Evolutionary conservation across 2,113 vertebrate species (phyloP), one percentile per base, ranked within the genome.

Genomic region (Miniopterus natalensis): DNA sequence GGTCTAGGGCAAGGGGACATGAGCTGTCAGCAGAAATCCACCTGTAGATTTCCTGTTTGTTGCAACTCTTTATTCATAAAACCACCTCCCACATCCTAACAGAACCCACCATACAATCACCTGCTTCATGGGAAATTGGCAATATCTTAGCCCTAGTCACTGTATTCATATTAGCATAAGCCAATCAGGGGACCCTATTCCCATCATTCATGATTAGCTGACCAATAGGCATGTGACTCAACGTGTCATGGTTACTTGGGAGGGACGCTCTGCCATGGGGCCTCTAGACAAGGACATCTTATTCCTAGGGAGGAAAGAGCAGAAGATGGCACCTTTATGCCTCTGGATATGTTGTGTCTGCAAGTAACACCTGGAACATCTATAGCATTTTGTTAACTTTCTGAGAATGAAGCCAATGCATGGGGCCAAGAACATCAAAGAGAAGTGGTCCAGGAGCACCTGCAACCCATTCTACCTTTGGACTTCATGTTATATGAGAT

Each of bases 11-110:
- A 96, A 29, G 84, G 51, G 93, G 47, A 91, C 18, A 51, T 97
- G 85, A 96, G 29, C 57, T 97, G 59, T 81, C 91, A 81, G 59
- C 36, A 93, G 96, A 81, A 96, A 96, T 71, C 87, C 79, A 93
- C 66, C 45, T 79, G 27, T 61, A 17, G 36, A 89, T 5, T 77
- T 80, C 74, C 49, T 63, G 21, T 31, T 66, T 20, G 14, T 47
- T 86, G 45, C 3, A 29, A 84, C 20, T 8, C 2, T 8, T 40
- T 77, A 87, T 49, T 3, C 11, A 25, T 65, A 77, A 59, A 47
- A 11, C 23, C 25, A 20, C 29, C 95, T 66, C 20, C 47, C 20
- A 36, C 6, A 20, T 47, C 42, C 85, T 92, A 57, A 55, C 42
- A 85, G 66, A 71, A 80, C 17, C 47, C 25, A 59, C 6, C 23